Percentiles rank a stretch among this genome's conserved stretches.
Evolutionary conservation across 2,888 invertebrate genomes (phyloP).

Genomic region (Poecilus cupreus): DNA sequence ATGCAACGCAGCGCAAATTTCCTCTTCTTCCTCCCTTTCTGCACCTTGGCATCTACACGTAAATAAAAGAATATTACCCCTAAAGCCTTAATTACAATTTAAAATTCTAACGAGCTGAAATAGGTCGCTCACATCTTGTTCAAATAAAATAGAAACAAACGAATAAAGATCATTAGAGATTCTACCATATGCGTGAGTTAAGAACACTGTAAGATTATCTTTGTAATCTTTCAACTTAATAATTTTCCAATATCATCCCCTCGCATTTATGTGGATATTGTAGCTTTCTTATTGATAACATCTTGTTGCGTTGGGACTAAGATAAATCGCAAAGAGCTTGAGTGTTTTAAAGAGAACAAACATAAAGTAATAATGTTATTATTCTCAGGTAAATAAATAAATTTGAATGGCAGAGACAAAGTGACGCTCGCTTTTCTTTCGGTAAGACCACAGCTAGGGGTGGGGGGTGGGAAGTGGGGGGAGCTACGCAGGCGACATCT

Average conservation of each 20-base stretch:
- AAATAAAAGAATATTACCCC: too few relatives aligned
- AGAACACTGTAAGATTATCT: not conserved
- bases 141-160: not conserved
- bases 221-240: not conserved
- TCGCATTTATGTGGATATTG: not conserved
- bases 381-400: slow-evolving; percentile 14
- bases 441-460: too few relatives aligned
- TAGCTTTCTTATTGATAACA: not conserved
- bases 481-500: not conserved
- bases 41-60: too few relatives aligned
- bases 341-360: slow-evolving; percentile 10
- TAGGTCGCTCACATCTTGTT: not conserved
- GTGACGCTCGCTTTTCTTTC: not conserved
- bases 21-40: not conserved
- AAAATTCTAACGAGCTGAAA: slow-evolving; percentile 16
- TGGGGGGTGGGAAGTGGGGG: not conserved
- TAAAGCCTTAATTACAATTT: slow-evolving; percentile 18
- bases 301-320: not conserved
- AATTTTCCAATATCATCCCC: not conserved
- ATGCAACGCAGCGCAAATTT: slow-evolving; percentile 21
- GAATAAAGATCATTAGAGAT: too few relatives aligned
- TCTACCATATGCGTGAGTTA: too few relatives aligned
- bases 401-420: slow-evolving; percentile 29
- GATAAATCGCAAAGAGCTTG: not conserved
- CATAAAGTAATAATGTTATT: slow-evolving; percentile 33